These are phyloP conservation scores for Montipora efflorescens DNA, from an alignment of 64 coral and sea anemone genomes.

Conservation along the genomic window DNA sequence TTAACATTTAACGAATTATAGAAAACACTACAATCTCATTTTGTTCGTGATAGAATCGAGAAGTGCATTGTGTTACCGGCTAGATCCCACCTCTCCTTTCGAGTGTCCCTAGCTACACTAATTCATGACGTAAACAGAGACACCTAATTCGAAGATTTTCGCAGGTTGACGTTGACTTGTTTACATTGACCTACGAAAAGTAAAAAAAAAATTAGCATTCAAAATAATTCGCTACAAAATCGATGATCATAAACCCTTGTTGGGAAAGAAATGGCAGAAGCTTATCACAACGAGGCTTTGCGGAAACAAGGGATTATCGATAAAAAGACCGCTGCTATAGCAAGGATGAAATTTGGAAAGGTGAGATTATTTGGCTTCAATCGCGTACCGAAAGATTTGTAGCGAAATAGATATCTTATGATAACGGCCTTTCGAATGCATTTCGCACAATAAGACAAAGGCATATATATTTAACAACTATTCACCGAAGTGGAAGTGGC, in stretches of 20 bases:
- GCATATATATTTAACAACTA: no score
- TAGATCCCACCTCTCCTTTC: no score
- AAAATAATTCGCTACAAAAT: neutral
- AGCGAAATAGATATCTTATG: no score
- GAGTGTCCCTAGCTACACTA: no score
- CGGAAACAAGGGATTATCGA: slow-evolving; percentile 41
- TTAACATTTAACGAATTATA: neutral
- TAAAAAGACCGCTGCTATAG: slow-evolving; percentile 11
- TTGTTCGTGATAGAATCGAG: no score
- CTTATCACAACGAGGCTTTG: slow-evolving; percentile 46
- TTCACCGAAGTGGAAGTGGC: no score
- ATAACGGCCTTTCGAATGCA: no score
- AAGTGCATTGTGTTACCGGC: neutral
- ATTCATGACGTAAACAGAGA: no score
- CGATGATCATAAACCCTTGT: neutral
- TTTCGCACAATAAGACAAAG: no score
- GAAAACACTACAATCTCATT: neutral
- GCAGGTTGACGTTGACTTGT: neutral
- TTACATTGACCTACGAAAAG: neutral
- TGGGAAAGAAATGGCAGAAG: slow-evolving; percentile 16
- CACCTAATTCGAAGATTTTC: neutral
- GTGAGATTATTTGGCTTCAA: neutral
- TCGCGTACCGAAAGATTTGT: neutral
- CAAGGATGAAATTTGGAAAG: neutral
- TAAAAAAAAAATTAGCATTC: neutral